Evolutionary conservation across 2,797 vertebrate species (phyloP).

Genomic region (Glyptemys insculpta): DNA sequence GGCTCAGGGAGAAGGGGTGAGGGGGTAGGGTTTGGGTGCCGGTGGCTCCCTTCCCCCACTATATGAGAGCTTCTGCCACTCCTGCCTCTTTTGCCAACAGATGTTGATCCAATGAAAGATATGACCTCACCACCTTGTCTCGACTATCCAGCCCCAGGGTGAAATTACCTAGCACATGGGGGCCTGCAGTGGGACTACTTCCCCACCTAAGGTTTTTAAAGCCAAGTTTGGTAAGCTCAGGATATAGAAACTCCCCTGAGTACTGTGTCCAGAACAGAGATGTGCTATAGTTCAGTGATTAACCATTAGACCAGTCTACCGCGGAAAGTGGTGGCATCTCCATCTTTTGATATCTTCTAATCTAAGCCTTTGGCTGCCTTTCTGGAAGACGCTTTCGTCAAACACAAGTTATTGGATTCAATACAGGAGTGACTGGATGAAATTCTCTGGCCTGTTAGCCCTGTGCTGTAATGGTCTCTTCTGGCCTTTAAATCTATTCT

Average conservation of each 20-base stretch:
- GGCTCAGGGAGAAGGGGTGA: too few species aligned
- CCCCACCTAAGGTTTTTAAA: too few species aligned
- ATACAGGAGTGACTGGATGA: not conserved
- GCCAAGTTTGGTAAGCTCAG: too few species aligned
- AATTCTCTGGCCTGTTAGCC: not conserved
- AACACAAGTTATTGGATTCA: not conserved
- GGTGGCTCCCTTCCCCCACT: too few species aligned
- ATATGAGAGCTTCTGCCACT: too few species aligned
- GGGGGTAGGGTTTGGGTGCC: too few species aligned
- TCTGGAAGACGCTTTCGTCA: not conserved
- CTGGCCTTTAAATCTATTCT: not conserved
- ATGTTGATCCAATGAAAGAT: not conserved
- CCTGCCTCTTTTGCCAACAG: not conserved
- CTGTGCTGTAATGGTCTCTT: not conserved
- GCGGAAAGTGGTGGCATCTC: too few species aligned
- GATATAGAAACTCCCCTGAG: too few species aligned
- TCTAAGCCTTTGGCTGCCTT: not conserved
- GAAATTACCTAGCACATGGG: not conserved
- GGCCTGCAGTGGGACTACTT: not conserved
- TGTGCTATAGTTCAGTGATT: not conserved
- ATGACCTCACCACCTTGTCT: not conserved
- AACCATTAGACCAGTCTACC: not conserved
- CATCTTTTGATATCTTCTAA: not conserved
- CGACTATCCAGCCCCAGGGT: too few species aligned
- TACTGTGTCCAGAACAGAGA: not conserved